Conservation (phyloP, 1,140 invertebrate species). For the Philopotamus ludificatus region DNA sequence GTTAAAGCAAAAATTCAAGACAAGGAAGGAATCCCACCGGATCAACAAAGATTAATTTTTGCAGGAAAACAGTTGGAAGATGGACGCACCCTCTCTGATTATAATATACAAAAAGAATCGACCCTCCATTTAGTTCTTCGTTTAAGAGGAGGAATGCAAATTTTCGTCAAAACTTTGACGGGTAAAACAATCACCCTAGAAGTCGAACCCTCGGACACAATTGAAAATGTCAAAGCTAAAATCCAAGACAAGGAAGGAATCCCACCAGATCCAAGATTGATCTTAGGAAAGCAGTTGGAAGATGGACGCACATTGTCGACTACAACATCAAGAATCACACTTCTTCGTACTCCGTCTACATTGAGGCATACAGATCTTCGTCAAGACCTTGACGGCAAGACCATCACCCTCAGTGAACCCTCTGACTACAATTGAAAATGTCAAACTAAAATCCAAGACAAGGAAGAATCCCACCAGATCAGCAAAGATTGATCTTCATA, state of each 20-base stretch:
- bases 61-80: constrained; percentile 74
- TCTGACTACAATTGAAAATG: constrained; percentile 75
- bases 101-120: constrained; percentile 71
- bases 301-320: constrained; percentile 67
- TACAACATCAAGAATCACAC: constrained; percentile 69
- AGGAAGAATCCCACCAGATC: constrained; percentile 60
- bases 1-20: no score
- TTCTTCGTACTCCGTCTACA: constrained; percentile 71
- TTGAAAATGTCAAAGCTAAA: no score
- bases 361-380: constrained; percentile 68
- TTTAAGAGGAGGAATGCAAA: constrained; percentile 61
- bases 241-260: no score
- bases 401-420: constrained; percentile 81
- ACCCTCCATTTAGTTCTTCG: constrained; percentile 68
- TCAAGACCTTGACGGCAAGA: constrained; percentile 77
- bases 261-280: constrained; percentile 63
- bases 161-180: constrained; percentile 68
- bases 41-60: no score
- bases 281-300: constrained; percentile 70
- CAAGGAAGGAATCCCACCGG: no score
- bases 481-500: constrained; percentile 66
- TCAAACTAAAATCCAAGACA: constrained; percentile 67
- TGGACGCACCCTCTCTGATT: constrained; percentile 63
- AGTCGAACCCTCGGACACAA: no score
- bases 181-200: constrained; percentile 70